Evolutionary conservation across 2,888 invertebrate genomes (phyloP).

Genomic region (Pachycephus smyrnensis): DNA sequence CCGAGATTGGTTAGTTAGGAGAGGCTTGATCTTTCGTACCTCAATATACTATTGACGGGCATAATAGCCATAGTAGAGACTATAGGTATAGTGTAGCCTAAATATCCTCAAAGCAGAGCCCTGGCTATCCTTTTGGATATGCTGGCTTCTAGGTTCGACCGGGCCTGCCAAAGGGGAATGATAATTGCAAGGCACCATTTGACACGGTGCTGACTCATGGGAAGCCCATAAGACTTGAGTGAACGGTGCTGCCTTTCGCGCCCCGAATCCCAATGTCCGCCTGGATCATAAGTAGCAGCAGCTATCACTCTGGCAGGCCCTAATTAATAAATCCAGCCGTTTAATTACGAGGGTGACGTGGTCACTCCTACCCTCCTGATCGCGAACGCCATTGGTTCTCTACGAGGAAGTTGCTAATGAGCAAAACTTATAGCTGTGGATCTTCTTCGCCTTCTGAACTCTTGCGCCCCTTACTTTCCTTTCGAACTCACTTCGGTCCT

Average conservation of each 20-base stretch:
- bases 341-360: constrained; percentile 11
- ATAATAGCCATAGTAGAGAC: neutral
- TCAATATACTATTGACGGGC: neutral
- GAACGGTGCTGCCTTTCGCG: neutral
- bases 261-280: constrained; percentile 5
- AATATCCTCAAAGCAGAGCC: neutral
- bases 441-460: constrained; percentile 16
- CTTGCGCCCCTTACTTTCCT: neutral
- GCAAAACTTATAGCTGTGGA: constrained; percentile 33
- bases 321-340: constrained; percentile 12
- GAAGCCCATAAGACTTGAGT: neutral
- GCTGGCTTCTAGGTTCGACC: neutral
- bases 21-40: neutral
- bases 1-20: constrained; percentile 10
- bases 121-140: neutral
- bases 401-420: constrained; percentile 27
- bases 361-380: constrained; percentile 6
- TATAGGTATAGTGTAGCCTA: neutral
- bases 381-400: neutral
- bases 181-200: constrained; percentile 13
- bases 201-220: constrained; percentile 17
- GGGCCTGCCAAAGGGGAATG: neutral
- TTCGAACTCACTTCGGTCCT: neutral
- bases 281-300: neutral
- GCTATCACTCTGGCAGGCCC: neutral